These are phyloP conservation scores for Poecile montanus DNA, from an alignment of 2,797 vertebrate genomes.

Conservation along the genomic window DNA sequence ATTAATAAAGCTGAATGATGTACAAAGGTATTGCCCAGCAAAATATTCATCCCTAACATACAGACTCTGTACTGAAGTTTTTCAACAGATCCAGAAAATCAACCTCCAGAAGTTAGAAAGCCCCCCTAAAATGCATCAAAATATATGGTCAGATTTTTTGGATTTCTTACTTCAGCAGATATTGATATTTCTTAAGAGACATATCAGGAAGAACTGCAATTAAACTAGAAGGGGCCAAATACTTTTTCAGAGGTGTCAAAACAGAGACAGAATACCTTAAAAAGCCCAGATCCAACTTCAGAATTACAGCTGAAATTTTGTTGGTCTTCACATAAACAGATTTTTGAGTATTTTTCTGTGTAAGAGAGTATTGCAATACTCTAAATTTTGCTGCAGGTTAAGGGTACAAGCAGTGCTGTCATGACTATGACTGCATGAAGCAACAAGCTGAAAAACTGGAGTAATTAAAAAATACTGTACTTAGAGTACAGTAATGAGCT, in stretches of 20 bases:
- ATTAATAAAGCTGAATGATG: neutral
- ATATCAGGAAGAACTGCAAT: neutral
- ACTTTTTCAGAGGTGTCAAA: neutral
- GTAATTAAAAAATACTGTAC: neutral
- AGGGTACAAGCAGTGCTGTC: neutral
- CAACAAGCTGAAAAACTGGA: neutral
- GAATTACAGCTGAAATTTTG: neutral
- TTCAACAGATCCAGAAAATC: neutral
- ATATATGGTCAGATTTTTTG: neutral
- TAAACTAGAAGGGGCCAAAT: neutral
- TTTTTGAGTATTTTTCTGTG: neutral
- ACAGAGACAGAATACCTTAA: neutral
- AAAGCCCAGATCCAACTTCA: neutral
- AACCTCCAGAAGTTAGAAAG: neutral
- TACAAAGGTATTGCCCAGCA: neutral
- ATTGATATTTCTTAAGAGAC: neutral
- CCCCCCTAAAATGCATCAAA: neutral
- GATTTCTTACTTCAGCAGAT: neutral
- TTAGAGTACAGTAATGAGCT: neutral
- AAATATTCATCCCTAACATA: neutral
- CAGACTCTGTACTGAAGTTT: neutral
- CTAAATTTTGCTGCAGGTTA: neutral
- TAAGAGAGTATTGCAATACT: neutral
- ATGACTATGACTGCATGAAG: neutral
- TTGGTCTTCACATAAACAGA: accelerated